Percentiles rank a stretch among this genome's conserved stretches.
Evolutionary conservation across 2,797 vertebrate genomes (phyloP).

Genomic region (Gallirallus australis): DNA sequence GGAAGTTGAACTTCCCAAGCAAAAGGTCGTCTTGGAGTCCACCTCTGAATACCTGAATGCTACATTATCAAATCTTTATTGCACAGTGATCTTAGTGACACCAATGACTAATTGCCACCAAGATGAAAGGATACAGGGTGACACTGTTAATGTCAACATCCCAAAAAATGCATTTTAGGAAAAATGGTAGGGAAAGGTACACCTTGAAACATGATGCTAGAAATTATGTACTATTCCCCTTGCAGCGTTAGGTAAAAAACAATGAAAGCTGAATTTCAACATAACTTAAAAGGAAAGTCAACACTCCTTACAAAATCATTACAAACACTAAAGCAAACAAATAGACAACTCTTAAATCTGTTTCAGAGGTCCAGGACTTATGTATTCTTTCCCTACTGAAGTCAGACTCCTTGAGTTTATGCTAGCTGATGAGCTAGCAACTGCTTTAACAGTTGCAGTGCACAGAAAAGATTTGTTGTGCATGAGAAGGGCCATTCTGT

Average conservation of each 20-base stretch:
- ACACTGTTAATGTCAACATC: not conserved
- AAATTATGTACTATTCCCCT: not conserved
- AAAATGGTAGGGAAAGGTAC: not conserved
- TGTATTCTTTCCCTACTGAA: not conserved
- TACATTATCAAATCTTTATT: not conserved
- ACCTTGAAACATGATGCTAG: not conserved
- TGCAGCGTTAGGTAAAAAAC: not conserved
- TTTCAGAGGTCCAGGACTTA: not conserved
- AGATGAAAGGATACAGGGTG: not conserved
- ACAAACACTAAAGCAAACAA: not conserved
- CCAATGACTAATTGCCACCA: not conserved
- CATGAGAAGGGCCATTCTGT: not conserved
- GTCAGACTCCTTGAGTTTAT: not conserved
- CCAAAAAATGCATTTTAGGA: not conserved
- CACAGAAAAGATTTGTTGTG: not conserved
- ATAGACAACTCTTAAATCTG: not conserved
- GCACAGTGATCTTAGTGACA: not conserved
- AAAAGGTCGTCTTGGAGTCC: not conserved
- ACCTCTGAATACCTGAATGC: not conserved
- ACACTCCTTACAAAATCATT: slow-evolving; percentile 21
- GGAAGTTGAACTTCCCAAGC: not conserved
- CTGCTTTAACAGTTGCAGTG: not conserved
- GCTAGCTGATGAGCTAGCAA: not conserved
- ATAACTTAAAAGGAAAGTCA: slow-evolving; percentile 19
- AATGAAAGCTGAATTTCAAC: slow-evolving; percentile 1